These are phyloP conservation scores for Hestina assimilis DNA, from an alignment of 1,140 invertebrate genomes.

Conservation along the genomic window DNA sequence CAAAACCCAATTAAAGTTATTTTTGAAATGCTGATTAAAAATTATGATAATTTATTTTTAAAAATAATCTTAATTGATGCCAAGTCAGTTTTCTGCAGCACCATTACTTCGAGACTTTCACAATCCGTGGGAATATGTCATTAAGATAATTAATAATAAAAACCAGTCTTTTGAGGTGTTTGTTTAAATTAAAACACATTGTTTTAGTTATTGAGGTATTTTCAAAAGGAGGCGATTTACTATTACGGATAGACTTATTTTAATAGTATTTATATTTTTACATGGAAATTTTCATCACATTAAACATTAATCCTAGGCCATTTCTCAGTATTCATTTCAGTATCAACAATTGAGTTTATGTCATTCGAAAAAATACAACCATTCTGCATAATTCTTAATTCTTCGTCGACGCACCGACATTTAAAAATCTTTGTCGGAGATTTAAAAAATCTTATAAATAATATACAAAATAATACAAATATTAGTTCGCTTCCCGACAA, in stretches of 20 bases:
- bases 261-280: constrained; percentile 77
- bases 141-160: constrained; percentile 19
- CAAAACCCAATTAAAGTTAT: too few species aligned
- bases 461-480: constrained; percentile 79
- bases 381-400: constrained; percentile 69
- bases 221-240: constrained; percentile 73
- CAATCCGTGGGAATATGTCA: constrained; percentile 25
- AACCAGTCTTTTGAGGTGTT: constrained; percentile 27
- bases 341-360: constrained; percentile 67
- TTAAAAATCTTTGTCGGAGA: constrained; percentile 39
- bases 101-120: constrained; percentile 22
- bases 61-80: constrained; percentile 22
- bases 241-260: constrained; percentile 74
- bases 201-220: constrained; percentile 71
- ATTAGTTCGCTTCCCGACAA: constrained; percentile 59
- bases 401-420: constrained; percentile 44
- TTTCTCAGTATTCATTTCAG: constrained; percentile 69
- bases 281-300: constrained; percentile 77
- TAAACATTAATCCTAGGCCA: constrained; percentile 73
- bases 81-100: constrained; percentile 7
- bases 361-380: constrained; percentile 74
- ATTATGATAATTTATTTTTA: constrained; percentile 8
- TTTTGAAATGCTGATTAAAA: neutral
- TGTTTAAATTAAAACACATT: constrained; percentile 56
- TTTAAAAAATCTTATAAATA: constrained; percentile 77